Evolutionary conservation across 30 jellyfish, hydroid and myxozoan species (phyloP), one percentile per base, ranked within the genome.

Genomic region (Clytia hemisphaerica): DNA sequence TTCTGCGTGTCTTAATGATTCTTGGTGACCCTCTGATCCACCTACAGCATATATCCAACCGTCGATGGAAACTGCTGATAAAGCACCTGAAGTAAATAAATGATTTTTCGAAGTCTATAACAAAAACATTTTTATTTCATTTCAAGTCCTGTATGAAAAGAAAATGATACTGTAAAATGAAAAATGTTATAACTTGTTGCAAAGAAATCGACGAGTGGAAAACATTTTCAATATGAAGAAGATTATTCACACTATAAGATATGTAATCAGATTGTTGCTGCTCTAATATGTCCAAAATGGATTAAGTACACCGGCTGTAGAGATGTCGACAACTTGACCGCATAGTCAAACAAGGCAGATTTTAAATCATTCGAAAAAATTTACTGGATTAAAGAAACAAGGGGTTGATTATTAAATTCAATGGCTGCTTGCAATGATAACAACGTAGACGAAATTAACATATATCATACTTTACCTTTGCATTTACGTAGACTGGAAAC

Each of bases 41-140:
- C 95, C 95, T 25, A 70, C 77, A 2, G 91, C 95, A 53, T 83
- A 83, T 15, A 83, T 44, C 95, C 95, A 83, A 7, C 95, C 95
- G 64, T 83, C 95, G 4, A 83, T 68, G 0, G 63, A 92, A 6
- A 76, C 60, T 6, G 68, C 95, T 58, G 67, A 48, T 0, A 83
- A 34, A 31, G 92, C 95, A 6, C 95, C 95, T 83, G 60, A 6
- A 40, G 42, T 28, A 2, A 25, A 60, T 2, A 4, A 37, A 24
- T 18, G 81, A 18, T 14, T 4, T 6, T 38, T 16, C 19, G 5
- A 21, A 21, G 9, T 6, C 6, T 21, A 14, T 21, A 12, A n/a
- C 46, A 37, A 3, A 58, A 58, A 4, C 25, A 24, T 3, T 26
- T n/a, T 58, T 58, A n/a, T 22, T 58, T 24, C n/a, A 58, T n/a